These are phyloP conservation scores for Suncus etruscus DNA, from an alignment of 2,113 vertebrate species.

Conservation along the genomic window DNA sequence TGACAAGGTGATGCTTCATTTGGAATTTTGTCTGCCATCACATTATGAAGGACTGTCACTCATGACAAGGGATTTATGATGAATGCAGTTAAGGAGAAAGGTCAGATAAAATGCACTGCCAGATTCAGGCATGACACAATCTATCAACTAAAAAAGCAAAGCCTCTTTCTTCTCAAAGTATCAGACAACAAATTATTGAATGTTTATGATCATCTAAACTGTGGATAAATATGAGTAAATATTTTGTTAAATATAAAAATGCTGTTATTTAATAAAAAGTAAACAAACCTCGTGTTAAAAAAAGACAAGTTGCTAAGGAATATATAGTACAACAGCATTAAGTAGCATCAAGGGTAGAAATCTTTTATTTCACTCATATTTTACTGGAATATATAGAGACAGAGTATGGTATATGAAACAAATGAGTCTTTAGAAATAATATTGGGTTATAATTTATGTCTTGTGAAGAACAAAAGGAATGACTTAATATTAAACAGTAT, in stretches of 20 bases:
- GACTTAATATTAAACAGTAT: too few relatives aligned
- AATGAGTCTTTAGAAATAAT: too few relatives aligned
- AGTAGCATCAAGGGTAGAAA: too few relatives aligned
- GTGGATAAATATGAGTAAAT: slow-evolving; percentile 57
- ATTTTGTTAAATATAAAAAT: slow-evolving; percentile 39
- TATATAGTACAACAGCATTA: too few relatives aligned
- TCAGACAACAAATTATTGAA: slow-evolving; percentile 74
- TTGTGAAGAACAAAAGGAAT: too few relatives aligned
- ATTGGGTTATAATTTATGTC: too few relatives aligned
- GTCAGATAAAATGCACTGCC: slow-evolving; percentile 71
- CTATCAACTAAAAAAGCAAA: slow-evolving; percentile 75
- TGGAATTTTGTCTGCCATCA: slow-evolving; percentile 71
- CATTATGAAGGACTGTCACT: slow-evolving; percentile 59
- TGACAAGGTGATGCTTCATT: slow-evolving; percentile 65
- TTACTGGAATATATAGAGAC: too few relatives aligned
- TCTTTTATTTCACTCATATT: too few relatives aligned
- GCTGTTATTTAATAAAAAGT: slow-evolving; percentile 51
- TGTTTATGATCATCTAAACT: slow-evolving; percentile 55
- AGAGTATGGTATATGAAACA: too few relatives aligned
- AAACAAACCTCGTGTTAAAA: background rate
- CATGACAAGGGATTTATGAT: slow-evolving; percentile 72
- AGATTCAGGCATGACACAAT: slow-evolving; percentile 68
- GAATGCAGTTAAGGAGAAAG: slow-evolving; percentile 74
- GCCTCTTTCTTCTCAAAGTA: slow-evolving; percentile 49
- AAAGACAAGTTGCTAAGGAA: too few relatives aligned